Percentiles rank a stretch among this genome's conserved stretches.
phyloP scores from a whole-genome alignment of 2,797 vertebrate species.

The Aulostomus chinensis region DNA sequence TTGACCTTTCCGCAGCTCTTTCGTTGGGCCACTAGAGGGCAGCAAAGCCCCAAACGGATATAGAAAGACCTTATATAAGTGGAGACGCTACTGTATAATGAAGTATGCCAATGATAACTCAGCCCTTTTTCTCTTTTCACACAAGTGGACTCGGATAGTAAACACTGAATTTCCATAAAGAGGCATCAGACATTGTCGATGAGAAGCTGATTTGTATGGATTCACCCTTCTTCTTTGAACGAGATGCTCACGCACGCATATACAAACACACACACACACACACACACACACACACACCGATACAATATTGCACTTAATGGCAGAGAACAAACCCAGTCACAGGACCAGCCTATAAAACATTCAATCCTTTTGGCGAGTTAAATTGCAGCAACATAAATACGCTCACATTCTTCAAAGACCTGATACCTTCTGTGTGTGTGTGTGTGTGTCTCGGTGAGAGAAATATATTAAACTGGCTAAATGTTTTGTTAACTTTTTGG shows the following conservation, averaged over 20 bases:
- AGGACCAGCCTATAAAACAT: conserved; percentile 26
- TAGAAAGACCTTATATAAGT: conserved; percentile 63
- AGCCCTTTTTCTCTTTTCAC: conserved; percentile 64
- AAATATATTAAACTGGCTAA: conserved; percentile 56
- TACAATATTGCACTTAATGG: background rate
- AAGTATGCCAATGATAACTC: conserved; percentile 71
- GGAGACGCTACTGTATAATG: conserved; percentile 57
- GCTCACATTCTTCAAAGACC: conserved; percentile 32
- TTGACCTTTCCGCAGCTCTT: conserved; percentile 61
- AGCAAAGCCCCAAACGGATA: conserved; percentile 51
- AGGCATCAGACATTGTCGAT: conserved; percentile 31
- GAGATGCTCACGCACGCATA: background rate
- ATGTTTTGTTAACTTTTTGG: conserved; percentile 54
- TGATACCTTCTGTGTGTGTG: conserved; percentile 36
- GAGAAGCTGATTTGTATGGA: conserved; percentile 28
- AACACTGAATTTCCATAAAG: conserved; percentile 50
- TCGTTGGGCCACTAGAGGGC: conserved; percentile 67
- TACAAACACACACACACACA: background rate
- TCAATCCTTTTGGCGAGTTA: conserved; percentile 1
- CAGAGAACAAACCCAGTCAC: background rate
- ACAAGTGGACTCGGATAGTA: conserved; percentile 59
- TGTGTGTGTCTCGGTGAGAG: conserved; percentile 47
- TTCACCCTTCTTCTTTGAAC: conserved; percentile 16
- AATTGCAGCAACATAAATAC: conserved; percentile 5
- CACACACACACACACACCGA: background rate